Evolutionary conservation across 2,888 invertebrate genomes (phyloP).

Genomic region (Malthinus seriepunctatus): DNA sequence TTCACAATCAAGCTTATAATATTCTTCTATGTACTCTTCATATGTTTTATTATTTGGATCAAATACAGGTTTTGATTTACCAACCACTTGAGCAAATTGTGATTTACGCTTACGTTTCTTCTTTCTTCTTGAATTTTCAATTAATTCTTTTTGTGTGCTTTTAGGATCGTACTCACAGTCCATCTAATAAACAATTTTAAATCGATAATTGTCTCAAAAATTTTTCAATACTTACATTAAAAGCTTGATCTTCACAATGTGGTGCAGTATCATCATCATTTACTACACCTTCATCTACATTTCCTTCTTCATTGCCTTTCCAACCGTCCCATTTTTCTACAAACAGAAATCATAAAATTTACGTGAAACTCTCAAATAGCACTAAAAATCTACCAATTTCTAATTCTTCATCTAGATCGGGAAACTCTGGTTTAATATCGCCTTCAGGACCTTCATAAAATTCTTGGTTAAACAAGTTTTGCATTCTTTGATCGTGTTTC

Average conservation of each 20-base stretch:
- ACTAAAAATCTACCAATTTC: slow-evolving; percentile 54
- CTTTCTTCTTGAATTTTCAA: slow-evolving; percentile 60
- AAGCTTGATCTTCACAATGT: slow-evolving; percentile 81
- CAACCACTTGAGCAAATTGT: slow-evolving; percentile 75
- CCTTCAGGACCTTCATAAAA: slow-evolving; percentile 77
- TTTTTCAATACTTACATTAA: slow-evolving; percentile 63
- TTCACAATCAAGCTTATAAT: slow-evolving; percentile 93
- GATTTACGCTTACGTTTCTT: slow-evolving; percentile 67
- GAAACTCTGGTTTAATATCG: slow-evolving; percentile 82
- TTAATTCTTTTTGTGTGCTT: slow-evolving; percentile 60
- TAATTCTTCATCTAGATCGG: slow-evolving; percentile 75
- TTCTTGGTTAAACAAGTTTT: slow-evolving; percentile 81
- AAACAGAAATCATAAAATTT: slow-evolving; percentile 34
- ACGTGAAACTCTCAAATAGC: background rate
- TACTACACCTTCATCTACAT: slow-evolving; percentile 27
- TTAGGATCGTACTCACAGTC: slow-evolving; percentile 81
- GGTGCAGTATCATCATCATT: slow-evolving; percentile 41
- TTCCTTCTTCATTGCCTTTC: slow-evolving; percentile 51
- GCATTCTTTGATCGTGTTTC: slow-evolving; percentile 86
- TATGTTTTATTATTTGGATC: slow-evolving; percentile 80
- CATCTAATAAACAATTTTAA: slow-evolving; percentile 63
- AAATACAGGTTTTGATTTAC: slow-evolving; percentile 80
- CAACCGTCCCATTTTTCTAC: slow-evolving; percentile 72
- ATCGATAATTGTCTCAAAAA: background rate
- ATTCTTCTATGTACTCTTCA: slow-evolving; percentile 90